Evolutionary conservation across 2,888 invertebrate species (phyloP).

Genomic region (Agrotis clavis): DNA sequence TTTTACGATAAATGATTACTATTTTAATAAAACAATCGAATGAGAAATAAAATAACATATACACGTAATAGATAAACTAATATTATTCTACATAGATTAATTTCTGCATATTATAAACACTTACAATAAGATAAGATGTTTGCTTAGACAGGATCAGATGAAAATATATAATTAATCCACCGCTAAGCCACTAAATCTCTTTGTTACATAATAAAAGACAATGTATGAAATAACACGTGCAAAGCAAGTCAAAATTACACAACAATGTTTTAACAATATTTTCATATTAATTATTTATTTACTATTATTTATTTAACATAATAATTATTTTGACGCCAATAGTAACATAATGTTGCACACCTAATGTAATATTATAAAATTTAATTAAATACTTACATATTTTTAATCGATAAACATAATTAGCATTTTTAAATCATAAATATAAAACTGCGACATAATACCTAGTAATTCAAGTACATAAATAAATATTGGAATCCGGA

Average conservation of each 20-base stretch:
- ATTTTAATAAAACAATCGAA: constrained; percentile 13
- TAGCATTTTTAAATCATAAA: constrained; percentile 12
- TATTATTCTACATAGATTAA: neutral
- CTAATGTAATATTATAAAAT: no score
- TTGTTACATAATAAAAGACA: neutral
- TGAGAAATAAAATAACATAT: neutral
- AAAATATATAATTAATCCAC: neutral
- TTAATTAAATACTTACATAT: neutral
- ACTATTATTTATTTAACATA: no score
- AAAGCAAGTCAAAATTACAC: no score
- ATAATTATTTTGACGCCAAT: no score
- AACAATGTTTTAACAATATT: neutral
- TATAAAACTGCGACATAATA: neutral
- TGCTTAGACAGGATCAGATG: neutral
- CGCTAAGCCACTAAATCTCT: neutral
- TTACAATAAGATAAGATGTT: neutral
- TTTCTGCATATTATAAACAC: neutral
- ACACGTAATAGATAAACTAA: neutral
- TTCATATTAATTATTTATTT: no score
- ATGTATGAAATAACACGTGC: neutral
- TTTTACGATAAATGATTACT: constrained; percentile 13
- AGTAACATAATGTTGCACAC: no score
- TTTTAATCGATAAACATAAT: neutral
- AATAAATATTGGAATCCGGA: constrained; percentile 46
- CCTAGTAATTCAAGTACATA: constrained; percentile 8